Evolutionary conservation across 2,888 invertebrate species (phyloP), one percentile per base, ranked within the genome.

Genomic region (Catocala nupta): DNA sequence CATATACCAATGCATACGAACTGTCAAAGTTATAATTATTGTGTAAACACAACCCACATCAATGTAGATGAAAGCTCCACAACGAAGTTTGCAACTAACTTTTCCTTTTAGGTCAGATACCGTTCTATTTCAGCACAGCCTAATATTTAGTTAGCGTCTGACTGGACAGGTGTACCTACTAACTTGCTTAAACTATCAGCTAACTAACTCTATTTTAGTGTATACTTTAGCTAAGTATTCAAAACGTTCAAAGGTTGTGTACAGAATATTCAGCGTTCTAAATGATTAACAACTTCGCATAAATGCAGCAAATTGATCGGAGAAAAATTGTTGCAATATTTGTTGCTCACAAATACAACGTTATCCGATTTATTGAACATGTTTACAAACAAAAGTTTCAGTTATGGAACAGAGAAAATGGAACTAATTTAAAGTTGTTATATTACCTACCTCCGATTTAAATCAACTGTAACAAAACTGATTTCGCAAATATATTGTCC

Each of bases 161-260:
- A 48, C 48, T 48, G 13, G 48, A 48, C 48, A 48, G 48, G 48
- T 48, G 12, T 45, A 45, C 45, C 13, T 13, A 13, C 13, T 25
- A 16, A 48, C 16, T 48, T 48, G 10, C 25, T 9, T 48, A 48
- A 48, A 16, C 48, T 16, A 10, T 48, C 25, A 25, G 25, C 48
- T 48, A 16, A 8, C 4, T 16, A 48, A 7, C 3, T 10, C 10
- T 48, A 25, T 25, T 25, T 25, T 25, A 48, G 48, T 45, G 7
- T n/a, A 43, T 45, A 12, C 43, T n/a, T 25, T 25, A 25, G 25
- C 25, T 9, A 10, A 43, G 43, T 9, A 11, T 43, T 43, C 43
- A 43, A 43, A 43, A 43, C n/a, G 25, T 25, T 25, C 25, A 25
- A 43, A 43, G n/a, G 43, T 43, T 43, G n/a, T 9, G 11, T n/a